Evolutionary conservation across 1,140 invertebrate genomes (phyloP).

Genomic region (Pteromalus puparum): DNA sequence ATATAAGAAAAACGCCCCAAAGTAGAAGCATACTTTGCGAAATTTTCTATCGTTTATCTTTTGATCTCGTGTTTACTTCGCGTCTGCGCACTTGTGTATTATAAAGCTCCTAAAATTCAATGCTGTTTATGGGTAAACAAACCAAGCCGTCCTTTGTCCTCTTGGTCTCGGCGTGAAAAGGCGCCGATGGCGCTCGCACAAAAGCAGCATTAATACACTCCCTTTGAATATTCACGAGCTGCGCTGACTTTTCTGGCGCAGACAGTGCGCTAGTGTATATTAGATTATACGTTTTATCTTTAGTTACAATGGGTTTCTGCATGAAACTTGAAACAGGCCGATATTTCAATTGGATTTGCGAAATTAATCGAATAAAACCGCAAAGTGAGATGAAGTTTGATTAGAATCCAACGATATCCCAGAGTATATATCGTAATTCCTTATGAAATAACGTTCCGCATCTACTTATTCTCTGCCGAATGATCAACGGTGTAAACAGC

Average conservation of each 20-base stretch:
- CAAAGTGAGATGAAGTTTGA: not conserved
- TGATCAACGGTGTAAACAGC: not conserved
- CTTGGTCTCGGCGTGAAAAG: not conserved
- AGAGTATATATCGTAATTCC: not conserved
- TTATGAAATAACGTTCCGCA: not conserved
- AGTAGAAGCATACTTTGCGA: not conserved
- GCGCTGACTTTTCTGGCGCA: too few relatives aligned
- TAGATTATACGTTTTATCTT: not conserved
- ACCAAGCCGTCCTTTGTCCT: not conserved
- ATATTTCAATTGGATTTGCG: too few relatives aligned
- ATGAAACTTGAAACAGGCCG: too few relatives aligned
- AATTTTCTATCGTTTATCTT: not conserved
- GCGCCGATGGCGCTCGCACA: too few relatives aligned
- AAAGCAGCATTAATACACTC: not conserved
- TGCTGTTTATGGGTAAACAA: not conserved
- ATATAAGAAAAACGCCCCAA: not conserved
- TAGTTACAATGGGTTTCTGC: too few relatives aligned
- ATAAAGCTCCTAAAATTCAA: not conserved
- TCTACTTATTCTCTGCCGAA: not conserved
- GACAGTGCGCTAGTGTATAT: not conserved
- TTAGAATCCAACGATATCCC: not conserved
- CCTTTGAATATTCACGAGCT: not conserved
- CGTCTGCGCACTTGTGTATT: too few relatives aligned
- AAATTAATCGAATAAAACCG: not conserved
- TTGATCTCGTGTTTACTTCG: not conserved